Base-by-base conservation (phyloP, 2,888 invertebrate species). In the Axea sp. region DNA sequence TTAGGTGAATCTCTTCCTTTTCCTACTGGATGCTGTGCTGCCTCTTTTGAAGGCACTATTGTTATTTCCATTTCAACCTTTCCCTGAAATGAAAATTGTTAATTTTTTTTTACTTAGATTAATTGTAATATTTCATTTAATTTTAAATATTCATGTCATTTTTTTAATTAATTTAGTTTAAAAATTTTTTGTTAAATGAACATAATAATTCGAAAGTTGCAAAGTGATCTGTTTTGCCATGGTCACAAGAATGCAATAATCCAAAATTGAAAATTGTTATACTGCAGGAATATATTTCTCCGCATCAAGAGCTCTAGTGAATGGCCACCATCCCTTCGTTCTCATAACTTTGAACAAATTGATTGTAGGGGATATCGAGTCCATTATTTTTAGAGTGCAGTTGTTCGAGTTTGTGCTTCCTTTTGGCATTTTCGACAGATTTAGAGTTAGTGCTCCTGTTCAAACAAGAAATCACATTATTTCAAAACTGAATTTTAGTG, bases 311-410 rank as follows among this genome's bases (percentile, higher is more conserved):
- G 76, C 78, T 3, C 82, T 84, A 24, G 81, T 84, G 64, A 92
- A 89, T 0, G 93, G 93, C 92, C 94, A 94, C 94, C 94, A 94
- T 0, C 92, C 93, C 67, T 89, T 89, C 2, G 91, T 87, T 7
- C 89, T 86, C 77, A 89, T 89, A 0, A 88, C 81, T 62, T 90
- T 89, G 83, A 94, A 94, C n/a, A 94, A 85, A 87, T 93, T 92
- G 0, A 93, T 82, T 64, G 87, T 90, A 11, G 90, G 90, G 0
- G 87, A 80, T 7, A 77, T 75, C 1, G 86, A 87, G 6, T 90
- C 87, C 14, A 89, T 76, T 6, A 87, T 83, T 5, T 87, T 84
- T 11, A 90, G 73, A 0, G 84, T 86, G 78, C 92, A 92, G 24
- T 87, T 84, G 11, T 88, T 84, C 0, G 90, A 79, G 7, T 85